phyloP scores from a whole-genome alignment of 2,888 invertebrate genomes.

The Micoletzkya japonica region DNA sequence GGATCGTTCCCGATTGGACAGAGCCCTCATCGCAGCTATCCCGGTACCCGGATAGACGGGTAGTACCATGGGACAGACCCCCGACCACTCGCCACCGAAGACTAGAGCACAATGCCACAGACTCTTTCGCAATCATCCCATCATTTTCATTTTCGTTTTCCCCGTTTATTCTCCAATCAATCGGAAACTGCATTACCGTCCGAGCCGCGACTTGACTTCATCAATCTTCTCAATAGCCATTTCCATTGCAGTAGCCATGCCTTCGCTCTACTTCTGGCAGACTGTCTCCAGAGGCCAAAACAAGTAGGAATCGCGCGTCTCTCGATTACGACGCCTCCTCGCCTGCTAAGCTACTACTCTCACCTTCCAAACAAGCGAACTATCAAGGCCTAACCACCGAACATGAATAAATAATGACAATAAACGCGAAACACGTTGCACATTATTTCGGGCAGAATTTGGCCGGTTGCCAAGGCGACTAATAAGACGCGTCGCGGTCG shows the following conservation, averaged over 20 bases:
- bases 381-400: too few relatives aligned
- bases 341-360: not conserved
- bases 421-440: slow-evolving; percentile 1
- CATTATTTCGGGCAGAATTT: not conserved
- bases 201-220: slow-evolving; percentile 62
- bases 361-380: not conserved
- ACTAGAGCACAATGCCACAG: too few relatives aligned
- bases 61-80: too few relatives aligned
- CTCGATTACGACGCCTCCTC: not conserved
- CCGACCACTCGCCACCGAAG: too few relatives aligned
- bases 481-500: not conserved
- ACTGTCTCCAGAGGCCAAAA: not conserved
- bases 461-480: slow-evolving; percentile 7
- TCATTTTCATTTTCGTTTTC: too few relatives aligned
- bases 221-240: slow-evolving; percentile 64
- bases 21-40: too few relatives aligned
- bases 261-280: not conserved
- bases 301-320: not conserved
- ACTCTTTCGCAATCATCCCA: too few relatives aligned
- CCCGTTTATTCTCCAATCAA: too few relatives aligned
- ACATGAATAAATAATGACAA: not conserved
- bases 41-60: too few relatives aligned
- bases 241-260: slow-evolving; percentile 63
- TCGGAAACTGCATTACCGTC: too few relatives aligned
- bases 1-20: too few relatives aligned